phyloP scores from a whole-genome alignment of 2,113 vertebrate species.

The Plotosus lineatus region DNA sequence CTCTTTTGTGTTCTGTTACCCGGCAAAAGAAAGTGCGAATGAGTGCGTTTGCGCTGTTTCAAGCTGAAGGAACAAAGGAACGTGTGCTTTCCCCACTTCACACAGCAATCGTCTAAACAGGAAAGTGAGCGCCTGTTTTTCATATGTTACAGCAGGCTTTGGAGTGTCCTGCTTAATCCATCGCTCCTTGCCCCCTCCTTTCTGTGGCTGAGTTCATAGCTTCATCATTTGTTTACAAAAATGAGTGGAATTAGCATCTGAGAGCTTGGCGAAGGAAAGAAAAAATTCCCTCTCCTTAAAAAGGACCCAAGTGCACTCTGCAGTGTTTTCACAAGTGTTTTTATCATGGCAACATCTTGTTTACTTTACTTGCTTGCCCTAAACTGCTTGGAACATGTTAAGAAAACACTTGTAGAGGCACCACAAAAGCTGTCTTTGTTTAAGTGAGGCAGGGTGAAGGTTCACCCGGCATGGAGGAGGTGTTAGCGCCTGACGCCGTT shows the following conservation, averaged over 20 bases:
- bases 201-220: conserved; percentile 57
- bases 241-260: conserved; percentile 70
- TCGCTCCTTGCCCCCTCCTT: conserved; percentile 65
- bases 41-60: conserved; percentile 1
- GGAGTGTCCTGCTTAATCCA: conserved; percentile 66
- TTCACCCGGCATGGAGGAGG: conserved; percentile 82
- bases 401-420: conserved; percentile 97
- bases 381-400: conserved; percentile 99
- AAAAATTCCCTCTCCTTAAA: conserved; percentile 57
- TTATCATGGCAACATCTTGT: conserved; percentile 99
- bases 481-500: conserved; percentile 97
- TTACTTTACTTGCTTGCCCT: conserved; percentile 99
- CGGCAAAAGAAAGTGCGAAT: conserved; percentile 28
- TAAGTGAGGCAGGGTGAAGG: conserved; percentile 78
- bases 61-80: conserved; percentile 17
- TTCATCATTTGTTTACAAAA: conserved; percentile 77
- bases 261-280: conserved; percentile 55
- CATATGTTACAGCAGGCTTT: conserved; percentile 47
- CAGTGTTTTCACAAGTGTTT: conserved; percentile 99
- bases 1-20: conserved; percentile 45
- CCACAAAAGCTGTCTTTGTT: conserved; percentile 98
- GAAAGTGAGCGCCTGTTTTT: conserved; percentile 36
- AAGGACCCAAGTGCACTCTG: conserved; percentile 83
- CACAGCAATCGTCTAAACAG: conserved; percentile 19
- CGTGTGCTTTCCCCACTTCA: conserved; percentile 11